phyloP scores from a whole-genome alignment of 2,113 vertebrate species.

The Anser brachyrhynchus region DNA sequence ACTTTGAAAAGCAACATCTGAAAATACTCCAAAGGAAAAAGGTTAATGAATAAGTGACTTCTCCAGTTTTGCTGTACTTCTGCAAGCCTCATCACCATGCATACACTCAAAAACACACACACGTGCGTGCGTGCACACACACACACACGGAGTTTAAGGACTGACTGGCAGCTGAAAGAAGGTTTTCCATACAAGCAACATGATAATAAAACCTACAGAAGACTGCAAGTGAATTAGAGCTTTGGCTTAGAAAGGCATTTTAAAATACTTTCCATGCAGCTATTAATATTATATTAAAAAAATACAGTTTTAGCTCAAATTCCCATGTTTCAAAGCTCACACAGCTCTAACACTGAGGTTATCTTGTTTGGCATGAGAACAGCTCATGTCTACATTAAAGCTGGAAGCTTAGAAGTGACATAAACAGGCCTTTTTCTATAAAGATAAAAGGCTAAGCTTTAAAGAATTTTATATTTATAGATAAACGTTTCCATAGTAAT shows the following conservation, averaged over 20 bases:
- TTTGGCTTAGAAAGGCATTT: slow-evolving; percentile 50
- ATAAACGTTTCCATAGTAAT: slow-evolving; percentile 86
- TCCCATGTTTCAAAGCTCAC: slow-evolving; percentile 73
- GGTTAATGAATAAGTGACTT: background rate
- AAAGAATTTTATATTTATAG: slow-evolving; percentile 84
- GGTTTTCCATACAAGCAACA: background rate
- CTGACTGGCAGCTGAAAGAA: slow-evolving; percentile 12
- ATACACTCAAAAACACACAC: too few relatives aligned
- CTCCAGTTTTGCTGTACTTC: background rate
- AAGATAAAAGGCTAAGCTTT: slow-evolving; percentile 84
- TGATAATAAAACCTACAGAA: slow-evolving; percentile 32
- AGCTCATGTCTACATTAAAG: slow-evolving; percentile 81
- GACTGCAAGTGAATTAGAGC: background rate
- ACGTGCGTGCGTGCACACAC: background rate
- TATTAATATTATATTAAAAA: slow-evolving; percentile 76
- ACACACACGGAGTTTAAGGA: background rate
- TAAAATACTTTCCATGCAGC: slow-evolving; percentile 70
- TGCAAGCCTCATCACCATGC: background rate
- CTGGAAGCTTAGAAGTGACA: slow-evolving; percentile 80
- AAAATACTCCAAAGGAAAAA: slow-evolving; percentile 3
- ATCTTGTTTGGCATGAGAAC: slow-evolving; percentile 79
- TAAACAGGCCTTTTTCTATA: slow-evolving; percentile 80
- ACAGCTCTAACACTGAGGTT: slow-evolving; percentile 71
- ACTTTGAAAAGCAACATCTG: slow-evolving; percentile 21
- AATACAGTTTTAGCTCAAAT: slow-evolving; percentile 74